These are phyloP conservation scores for Mastomys coucha DNA, from an alignment of 2,113 vertebrate species.

Conservation along the genomic window DNA sequence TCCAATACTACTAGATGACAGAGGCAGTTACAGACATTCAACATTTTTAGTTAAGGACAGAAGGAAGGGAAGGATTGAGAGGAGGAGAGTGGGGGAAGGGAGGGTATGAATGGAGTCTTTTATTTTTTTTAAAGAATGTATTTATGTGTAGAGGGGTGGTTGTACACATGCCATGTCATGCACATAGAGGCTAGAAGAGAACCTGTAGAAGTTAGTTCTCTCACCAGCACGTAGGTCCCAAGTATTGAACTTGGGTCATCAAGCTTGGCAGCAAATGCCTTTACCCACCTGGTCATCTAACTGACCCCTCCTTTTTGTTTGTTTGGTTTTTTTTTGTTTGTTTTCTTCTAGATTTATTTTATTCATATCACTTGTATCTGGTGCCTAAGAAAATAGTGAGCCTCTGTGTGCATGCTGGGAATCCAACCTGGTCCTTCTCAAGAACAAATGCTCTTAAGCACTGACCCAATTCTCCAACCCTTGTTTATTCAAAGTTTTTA, in stretches of 20 bases:
- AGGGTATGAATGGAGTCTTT: background rate
- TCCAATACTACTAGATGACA: background rate
- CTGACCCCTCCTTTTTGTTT: background rate
- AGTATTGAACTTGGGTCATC: background rate
- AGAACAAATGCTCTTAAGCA: background rate
- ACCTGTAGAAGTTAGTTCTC: background rate
- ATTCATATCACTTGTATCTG: background rate
- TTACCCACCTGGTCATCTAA: background rate
- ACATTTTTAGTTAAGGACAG: background rate
- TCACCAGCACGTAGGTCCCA: background rate
- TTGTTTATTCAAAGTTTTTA: background rate
- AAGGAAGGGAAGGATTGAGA: background rate
- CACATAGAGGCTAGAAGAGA: background rate
- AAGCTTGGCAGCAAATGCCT: background rate
- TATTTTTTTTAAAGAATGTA: background rate
- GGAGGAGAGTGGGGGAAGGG: background rate
- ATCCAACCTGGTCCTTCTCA: background rate
- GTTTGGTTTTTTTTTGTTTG: background rate
- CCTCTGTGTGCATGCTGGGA: background rate
- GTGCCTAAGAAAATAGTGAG: background rate
- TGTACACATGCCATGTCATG: background rate
- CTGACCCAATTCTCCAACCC: background rate
- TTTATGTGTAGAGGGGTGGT: background rate
- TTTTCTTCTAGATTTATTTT: background rate
- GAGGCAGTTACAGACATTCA: background rate